These are phyloP conservation scores for Ciconia nigra DNA, from an alignment of 2,797 vertebrate species.

Conservation along the genomic window DNA sequence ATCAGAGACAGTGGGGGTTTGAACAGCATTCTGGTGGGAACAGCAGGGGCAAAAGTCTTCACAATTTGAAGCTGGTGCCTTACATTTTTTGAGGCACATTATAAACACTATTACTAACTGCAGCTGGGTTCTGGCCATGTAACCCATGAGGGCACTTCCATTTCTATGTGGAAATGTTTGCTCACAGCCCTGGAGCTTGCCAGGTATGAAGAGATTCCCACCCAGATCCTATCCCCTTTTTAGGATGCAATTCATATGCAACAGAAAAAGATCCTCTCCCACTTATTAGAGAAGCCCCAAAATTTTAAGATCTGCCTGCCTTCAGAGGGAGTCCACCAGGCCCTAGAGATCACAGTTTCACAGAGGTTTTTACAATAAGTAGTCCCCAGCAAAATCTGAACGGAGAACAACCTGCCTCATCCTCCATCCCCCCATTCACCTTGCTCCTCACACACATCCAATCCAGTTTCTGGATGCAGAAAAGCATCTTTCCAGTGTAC, in stretches of 20 bases:
- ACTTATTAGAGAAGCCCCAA: not conserved
- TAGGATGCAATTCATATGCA: accelerated
- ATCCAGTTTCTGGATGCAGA: not conserved
- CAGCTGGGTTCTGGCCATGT: not conserved
- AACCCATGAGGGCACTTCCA: not conserved
- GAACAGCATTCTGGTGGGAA: not conserved
- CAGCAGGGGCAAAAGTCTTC: constrained; percentile 1
- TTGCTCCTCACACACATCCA: not conserved
- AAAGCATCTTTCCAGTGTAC: not conserved
- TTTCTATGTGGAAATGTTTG: not conserved
- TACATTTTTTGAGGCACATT: not conserved
- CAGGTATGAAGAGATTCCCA: not conserved
- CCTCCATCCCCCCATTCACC: not conserved
- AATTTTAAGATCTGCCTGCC: not conserved
- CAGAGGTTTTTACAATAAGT: not conserved
- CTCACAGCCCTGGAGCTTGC: not conserved
- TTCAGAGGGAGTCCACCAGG: not conserved
- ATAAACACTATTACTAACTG: not conserved
- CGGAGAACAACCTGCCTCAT: not conserved
- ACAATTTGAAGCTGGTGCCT: not conserved
- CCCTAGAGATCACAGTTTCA: not conserved
- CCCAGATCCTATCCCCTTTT: not conserved
- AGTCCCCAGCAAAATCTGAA: not conserved
- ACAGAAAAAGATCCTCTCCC: not conserved
- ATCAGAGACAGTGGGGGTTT: not conserved